Percentiles rank a stretch among this genome's conserved stretches.
Evolutionary conservation across 2,797 vertebrate species (phyloP).

Genomic region (Semotilus atromaculatus): DNA sequence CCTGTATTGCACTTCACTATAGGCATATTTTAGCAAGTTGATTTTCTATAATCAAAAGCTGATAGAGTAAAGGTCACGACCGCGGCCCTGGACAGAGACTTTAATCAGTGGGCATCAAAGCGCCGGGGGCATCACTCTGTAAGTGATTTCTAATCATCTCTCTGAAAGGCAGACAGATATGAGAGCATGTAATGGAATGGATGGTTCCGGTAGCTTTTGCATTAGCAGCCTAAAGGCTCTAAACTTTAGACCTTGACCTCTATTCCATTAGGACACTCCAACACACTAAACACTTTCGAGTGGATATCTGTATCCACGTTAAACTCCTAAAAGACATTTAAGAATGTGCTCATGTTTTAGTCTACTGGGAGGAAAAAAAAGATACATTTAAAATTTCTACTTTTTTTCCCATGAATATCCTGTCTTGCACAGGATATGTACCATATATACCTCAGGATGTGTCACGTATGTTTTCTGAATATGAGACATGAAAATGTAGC

Average conservation of each 20-base stretch:
- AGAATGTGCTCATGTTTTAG: background rate
- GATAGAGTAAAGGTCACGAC: background rate
- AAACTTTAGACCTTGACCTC: background rate
- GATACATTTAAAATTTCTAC: background rate
- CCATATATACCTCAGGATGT: background rate
- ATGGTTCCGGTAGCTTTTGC: constrained; percentile 7
- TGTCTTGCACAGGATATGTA: background rate
- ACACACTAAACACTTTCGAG: constrained; percentile 6
- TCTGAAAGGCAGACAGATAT: constrained; percentile 13
- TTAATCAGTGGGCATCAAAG: constrained; percentile 28
- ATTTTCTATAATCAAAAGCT: constrained; percentile 14
- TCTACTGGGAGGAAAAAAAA: background rate
- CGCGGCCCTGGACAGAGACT: background rate
- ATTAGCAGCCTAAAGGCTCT: constrained; percentile 24
- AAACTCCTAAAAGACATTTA: background rate
- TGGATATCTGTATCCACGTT: background rate
- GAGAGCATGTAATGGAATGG: constrained; percentile 14
- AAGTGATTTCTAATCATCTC: constrained; percentile 40
- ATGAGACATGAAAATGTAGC: background rate
- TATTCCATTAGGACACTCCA: constrained; percentile 1
- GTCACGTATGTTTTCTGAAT: background rate
- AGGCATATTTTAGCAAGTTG: constrained; percentile 15
- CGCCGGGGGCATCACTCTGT: background rate
- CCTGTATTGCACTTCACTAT: background rate
- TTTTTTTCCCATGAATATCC: background rate